Evolutionary conservation across 1,140 invertebrate species (phyloP).

Genomic region (Melanaphis sacchari): DNA sequence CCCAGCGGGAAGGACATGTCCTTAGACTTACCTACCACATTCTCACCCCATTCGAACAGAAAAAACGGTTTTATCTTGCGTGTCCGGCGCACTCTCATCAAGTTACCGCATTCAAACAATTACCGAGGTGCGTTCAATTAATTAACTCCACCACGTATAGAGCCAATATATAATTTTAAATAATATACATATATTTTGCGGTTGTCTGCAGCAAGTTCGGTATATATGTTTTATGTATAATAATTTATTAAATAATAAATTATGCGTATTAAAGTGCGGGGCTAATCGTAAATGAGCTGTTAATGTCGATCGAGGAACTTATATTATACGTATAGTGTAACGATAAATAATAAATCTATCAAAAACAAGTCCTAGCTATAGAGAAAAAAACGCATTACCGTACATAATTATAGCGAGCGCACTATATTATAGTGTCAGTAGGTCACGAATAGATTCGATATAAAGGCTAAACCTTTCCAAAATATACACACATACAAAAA

Average conservation of each 20-base stretch:
- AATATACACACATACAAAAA: background rate
- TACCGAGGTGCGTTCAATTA: background rate
- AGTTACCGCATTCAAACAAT: background rate
- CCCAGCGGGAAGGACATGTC: slow-evolving; percentile 25
- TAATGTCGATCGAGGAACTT: background rate
- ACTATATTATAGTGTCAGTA: background rate
- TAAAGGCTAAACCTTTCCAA: slow-evolving; percentile 57
- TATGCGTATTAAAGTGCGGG: background rate
- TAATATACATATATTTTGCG: background rate
- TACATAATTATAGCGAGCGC: background rate
- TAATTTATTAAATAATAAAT: slow-evolving; percentile 2
- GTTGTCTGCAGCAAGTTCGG: background rate
- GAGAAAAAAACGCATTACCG: background rate
- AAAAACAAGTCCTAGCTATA: background rate
- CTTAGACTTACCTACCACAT: background rate
- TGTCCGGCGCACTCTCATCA: background rate
- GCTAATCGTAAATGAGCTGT: background rate
- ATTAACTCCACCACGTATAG: background rate
- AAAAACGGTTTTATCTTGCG: background rate
- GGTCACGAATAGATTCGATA: slow-evolving; percentile 36
- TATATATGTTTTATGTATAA: background rate
- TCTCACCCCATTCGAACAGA: background rate
- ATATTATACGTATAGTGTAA: background rate
- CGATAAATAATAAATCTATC: slow-evolving; percentile 16
- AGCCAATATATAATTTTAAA: background rate